Evolutionary conservation across 1,140 invertebrate genomes (phyloP), one percentile per base, ranked within the genome.

Genomic region (Calephelis nemesis): DNA sequence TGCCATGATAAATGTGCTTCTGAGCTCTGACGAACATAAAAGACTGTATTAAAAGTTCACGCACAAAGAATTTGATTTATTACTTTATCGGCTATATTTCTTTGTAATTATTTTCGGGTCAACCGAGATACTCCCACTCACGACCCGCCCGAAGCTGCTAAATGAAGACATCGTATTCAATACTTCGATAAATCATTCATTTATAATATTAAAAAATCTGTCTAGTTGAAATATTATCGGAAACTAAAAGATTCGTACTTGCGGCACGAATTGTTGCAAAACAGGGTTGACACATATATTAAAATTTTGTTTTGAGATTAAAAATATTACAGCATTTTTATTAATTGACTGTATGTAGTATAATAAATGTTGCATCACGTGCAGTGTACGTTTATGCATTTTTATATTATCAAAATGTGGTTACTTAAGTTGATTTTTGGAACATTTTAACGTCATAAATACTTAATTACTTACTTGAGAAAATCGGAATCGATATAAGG

Each of bases 21-120:
- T 62, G 68, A 63, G 48, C 63, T 50, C 70, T 75, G 72, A 60
- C 54, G 54, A 60, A n/a, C 72, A 75, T 76, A 84, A 84, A 81
- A 74, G 79, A 82, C 69, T 65, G 74, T 82, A 87, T 81, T 78
- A 81, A 84, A 74, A 76, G 73, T 70, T 71, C 69, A 76, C 72
- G 73, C 74, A 84, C 79, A 87, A 86, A 82, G 79, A 83, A 84
- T 83, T 83, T 89, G 82, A 89, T 89, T 87, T 87, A 89, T 87
- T 79, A 73, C 83, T 81, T 83, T 74, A 84, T 85, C 79, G 78
- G 82, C 76, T 77, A 76, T 70, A 75, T 75, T 80, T 75, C 74
- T 77, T 82, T 83, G 75, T 82, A 80, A 79, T 72, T 81, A 80
- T 84, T 84, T 90, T 88, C 74, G 84, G 85, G 83, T 87, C 84